Evolutionary conservation across 2,888 invertebrate species (phyloP), one percentile per base, ranked within the genome.

Genomic region (Escarpia spicata): DNA sequence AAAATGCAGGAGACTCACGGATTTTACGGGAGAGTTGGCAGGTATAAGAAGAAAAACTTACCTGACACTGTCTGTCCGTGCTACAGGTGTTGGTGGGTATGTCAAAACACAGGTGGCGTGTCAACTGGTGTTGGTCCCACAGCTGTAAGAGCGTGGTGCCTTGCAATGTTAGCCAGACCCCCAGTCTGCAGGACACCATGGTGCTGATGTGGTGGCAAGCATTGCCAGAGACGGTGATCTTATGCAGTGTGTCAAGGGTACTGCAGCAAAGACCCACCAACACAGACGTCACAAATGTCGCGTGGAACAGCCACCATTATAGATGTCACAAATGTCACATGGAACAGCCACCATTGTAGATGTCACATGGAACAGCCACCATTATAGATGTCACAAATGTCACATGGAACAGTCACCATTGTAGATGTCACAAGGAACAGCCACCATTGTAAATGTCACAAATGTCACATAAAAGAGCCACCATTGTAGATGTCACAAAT

Each of bases 91-190:
- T 95, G 58, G 95, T 96, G 60, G 96, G 95, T 31, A 97, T 96
- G 94, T 97, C 97, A 94, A 96, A 97, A 92, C 97, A 95, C 94
- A 97, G 95, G 92, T 96, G 96, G 94, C 97, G 97, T 75, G 96
- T 96, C n/a, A 96, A 95, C 2, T 95, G 94, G 43, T 95, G 93
- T 0, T 96, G 96, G 93, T 97, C 96, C 97, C 97, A 97, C 75
- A 97, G 95, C 94, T 97, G 97, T 92, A 97, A 94, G 37, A 97
- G 95, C n/a, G 97, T 96, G 0, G 97, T 97, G 37, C 97, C 97
- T 75, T 96, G 95, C n/a, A 97, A 95, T 3, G 96, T 95, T 44
- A 97, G 95, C 96, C 97, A 97, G 60, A 97, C 96, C 10, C 97
- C 97, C 92, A 95, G 95, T 1, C 95, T 95, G 44, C 45, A 44